These are phyloP conservation scores for Campopleginae sp. DNA, from an alignment of 2,888 invertebrate genomes.

Conservation along the genomic window DNA sequence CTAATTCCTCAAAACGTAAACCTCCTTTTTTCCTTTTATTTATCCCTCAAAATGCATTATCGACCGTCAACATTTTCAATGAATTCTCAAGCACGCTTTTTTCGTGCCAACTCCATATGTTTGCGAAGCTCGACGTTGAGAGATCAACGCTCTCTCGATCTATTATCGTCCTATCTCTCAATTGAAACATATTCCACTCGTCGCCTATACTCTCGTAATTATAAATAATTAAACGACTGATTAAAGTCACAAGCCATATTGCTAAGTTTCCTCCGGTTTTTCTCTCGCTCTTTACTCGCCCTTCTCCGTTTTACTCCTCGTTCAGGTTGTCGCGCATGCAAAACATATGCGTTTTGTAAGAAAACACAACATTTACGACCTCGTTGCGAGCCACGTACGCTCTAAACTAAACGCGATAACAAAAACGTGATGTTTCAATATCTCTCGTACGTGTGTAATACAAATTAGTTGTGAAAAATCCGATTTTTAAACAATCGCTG, in stretches of 20 bases:
- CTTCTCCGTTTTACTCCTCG: constrained; percentile 11
- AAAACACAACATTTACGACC: constrained; percentile 6
- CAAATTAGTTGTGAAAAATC: constrained; percentile 35
- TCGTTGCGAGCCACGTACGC: constrained; percentile 20
- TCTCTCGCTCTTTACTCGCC: no score
- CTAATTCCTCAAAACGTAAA: background rate
- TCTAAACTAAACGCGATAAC: constrained; percentile 48
- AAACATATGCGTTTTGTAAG: constrained; percentile 17
- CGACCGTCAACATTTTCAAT: background rate
- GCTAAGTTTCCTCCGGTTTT: constrained; percentile 3
- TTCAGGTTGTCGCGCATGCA: constrained; percentile 1
- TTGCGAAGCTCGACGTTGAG: constrained; percentile 2
- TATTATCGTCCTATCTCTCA: constrained; percentile 56
- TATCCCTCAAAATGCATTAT: background rate
- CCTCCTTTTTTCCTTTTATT: background rate
- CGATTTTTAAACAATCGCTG: background rate
- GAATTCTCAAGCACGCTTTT: background rate
- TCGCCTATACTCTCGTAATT: constrained; percentile 58
- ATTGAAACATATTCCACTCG: constrained; percentile 48
- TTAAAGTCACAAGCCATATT: constrained; percentile 40
- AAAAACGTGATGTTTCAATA: constrained; percentile 36
- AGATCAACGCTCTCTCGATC: constrained; percentile 59
- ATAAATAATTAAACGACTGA: constrained; percentile 64
- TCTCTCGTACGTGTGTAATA: background rate
- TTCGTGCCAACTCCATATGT: background rate